A percentile compares a stretch with the other conserved stretches of the same genome.
Evolutionary conservation across 2,888 invertebrate species (phyloP).

Genomic region (Aspidiotus rigidus): DNA sequence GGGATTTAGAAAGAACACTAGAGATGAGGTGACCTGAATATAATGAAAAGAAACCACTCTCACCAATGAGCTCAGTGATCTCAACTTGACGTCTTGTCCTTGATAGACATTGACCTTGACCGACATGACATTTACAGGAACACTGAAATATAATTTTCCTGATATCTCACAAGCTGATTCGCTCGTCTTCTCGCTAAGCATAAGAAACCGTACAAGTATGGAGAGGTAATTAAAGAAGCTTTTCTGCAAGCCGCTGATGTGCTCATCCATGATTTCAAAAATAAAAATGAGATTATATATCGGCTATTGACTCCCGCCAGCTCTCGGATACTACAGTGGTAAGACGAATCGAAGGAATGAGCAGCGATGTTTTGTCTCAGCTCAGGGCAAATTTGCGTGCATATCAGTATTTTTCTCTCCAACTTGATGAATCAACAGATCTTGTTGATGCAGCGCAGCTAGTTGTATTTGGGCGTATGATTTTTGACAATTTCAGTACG

Average conservation of each 20-base stretch:
- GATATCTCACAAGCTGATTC: too few relatives aligned
- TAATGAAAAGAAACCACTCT: too few relatives aligned
- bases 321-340: slow-evolving; percentile 1
- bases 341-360: background rate
- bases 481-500: slow-evolving; percentile 18
- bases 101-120: too few relatives aligned
- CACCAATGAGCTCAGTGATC: too few relatives aligned
- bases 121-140: too few relatives aligned
- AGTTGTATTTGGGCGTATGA: slow-evolving; percentile 7
- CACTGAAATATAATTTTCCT: too few relatives aligned
- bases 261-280: slow-evolving; percentile 20
- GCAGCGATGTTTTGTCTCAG: background rate
- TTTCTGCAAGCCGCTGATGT: slow-evolving; percentile 11
- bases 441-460: slow-evolving; percentile 18
- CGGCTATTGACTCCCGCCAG: slow-evolving; percentile 12
- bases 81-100: too few relatives aligned
- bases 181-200: slow-evolving; percentile 11
- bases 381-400: background rate
- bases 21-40: too few relatives aligned
- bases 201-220: slow-evolving; percentile 19
- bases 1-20: too few relatives aligned
- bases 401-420: slow-evolving; percentile 18
- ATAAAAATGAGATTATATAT: slow-evolving; percentile 23
- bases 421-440: slow-evolving; percentile 22
- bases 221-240: slow-evolving; percentile 20